These are phyloP conservation scores for Microctonus aethiopoides DNA, from an alignment of 2,888 invertebrate species.

Conservation along the genomic window DNA sequence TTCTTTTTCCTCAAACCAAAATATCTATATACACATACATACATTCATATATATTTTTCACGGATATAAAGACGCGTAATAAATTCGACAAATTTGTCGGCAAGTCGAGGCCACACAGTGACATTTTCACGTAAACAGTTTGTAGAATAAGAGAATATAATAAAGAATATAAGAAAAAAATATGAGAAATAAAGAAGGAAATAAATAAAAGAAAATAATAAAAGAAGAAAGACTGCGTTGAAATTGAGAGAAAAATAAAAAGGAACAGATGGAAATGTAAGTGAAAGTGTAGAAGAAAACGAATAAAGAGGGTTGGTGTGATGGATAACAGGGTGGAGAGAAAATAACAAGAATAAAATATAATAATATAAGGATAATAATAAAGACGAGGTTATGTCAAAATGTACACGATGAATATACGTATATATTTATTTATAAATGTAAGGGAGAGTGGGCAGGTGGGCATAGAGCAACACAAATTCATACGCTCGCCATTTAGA, in stretches of 20 bases:
- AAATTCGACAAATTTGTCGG: slow-evolving; percentile 48
- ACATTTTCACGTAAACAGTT: slow-evolving; percentile 11
- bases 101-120: slow-evolving; percentile 31
- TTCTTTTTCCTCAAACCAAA: not conserved
- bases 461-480: not conserved
- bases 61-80: slow-evolving; percentile 41
- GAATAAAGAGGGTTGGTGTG: not conserved
- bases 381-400: not conserved
- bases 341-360: not conserved
- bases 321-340: not conserved
- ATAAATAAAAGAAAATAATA: not conserved
- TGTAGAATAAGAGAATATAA: not conserved
- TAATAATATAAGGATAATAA: not conserved
- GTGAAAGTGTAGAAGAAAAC: not conserved
- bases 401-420: not conserved
- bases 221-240: not conserved
- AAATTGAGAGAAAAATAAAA: not conserved
- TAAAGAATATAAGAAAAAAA: not conserved
- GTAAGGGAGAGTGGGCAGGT: not conserved
- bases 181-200: not conserved
- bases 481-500: not conserved
- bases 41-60: not conserved
- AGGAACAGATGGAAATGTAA: not conserved
- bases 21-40: not conserved
- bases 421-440: not conserved